Percentiles rank a stretch among this genome's conserved stretches.
These are phyloP conservation scores for Hiodon tergisus DNA, from an alignment of 2,113 vertebrate species.

Conservation along the genomic window DNA sequence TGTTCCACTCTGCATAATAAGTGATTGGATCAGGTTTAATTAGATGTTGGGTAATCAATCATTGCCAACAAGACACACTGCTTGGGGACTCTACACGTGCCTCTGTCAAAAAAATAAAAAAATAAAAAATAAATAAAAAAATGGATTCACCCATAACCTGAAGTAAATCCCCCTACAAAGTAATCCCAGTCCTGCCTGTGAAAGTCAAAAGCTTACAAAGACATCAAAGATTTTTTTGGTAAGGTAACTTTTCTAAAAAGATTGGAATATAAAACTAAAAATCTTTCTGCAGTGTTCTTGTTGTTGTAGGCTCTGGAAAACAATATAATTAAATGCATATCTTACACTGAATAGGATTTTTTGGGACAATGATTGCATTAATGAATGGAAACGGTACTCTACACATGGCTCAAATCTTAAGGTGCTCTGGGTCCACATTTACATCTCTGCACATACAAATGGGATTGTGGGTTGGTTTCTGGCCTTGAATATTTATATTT, in stretches of 20 bases:
- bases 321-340: too few species aligned
- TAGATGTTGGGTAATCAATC: constrained; percentile 99
- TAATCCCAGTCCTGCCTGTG: constrained; percentile 50
- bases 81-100: constrained; percentile 63
- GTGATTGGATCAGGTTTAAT: constrained; percentile 99
- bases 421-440: too few species aligned
- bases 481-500: too few species aligned
- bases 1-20: constrained; percentile 99
- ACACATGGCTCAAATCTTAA: too few species aligned
- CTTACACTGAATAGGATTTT: too few species aligned
- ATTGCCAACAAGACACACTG: constrained; percentile 97
- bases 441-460: too few species aligned
- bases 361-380: too few species aligned
- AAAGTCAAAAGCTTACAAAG: constrained; percentile 59
- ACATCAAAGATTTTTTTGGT: constrained; percentile 48
- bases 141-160: constrained; percentile 61
- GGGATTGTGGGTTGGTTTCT: too few species aligned
- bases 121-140: constrained; percentile 57
- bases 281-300: too few species aligned
- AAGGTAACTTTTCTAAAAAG: constrained; percentile 24
- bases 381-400: too few species aligned
- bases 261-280: too few species aligned
- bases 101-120: constrained; percentile 46
- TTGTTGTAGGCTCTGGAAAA: too few species aligned
- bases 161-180: constrained; percentile 69